Evolutionary conservation across 2,797 vertebrate genomes (phyloP).

Genomic region (Vespertilio murinus): DNA sequence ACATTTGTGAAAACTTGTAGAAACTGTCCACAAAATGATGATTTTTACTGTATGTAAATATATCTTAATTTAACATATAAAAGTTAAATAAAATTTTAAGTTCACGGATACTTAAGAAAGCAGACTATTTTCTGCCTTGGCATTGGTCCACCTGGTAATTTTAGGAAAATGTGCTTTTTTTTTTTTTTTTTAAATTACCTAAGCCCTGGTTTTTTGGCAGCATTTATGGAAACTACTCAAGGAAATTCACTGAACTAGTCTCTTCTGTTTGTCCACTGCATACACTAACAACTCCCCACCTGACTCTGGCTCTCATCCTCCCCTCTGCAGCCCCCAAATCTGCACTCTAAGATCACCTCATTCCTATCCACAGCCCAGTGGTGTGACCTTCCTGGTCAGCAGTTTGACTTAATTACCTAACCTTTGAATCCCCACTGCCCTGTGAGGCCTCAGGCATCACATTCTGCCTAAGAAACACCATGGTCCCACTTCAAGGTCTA

Average conservation of each 20-base stretch:
- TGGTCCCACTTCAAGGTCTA: not conserved
- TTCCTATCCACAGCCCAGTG: not conserved
- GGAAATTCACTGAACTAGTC: not conserved
- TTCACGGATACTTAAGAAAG: not conserved
- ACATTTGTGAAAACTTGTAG: not conserved
- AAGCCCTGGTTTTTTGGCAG: not conserved
- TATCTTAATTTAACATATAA: not conserved
- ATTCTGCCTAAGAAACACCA: not conserved
- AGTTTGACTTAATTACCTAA: too few relatives aligned
- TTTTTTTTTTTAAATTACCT: not conserved
- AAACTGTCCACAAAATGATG: not conserved
- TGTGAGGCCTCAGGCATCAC: rapidly evolving
- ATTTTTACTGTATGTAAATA: not conserved
- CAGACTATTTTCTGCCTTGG: not conserved
- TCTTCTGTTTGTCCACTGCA: not conserved
- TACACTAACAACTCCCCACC: not conserved
- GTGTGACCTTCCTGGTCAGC: not conserved
- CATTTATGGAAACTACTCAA: not conserved
- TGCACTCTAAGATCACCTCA: not conserved
- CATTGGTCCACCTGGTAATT: not conserved
- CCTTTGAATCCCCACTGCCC: not conserved
- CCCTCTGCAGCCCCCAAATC: not conserved
- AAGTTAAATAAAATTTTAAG: not conserved
- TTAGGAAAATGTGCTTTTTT: not conserved
- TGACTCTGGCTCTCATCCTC: not conserved